A percentile compares a stretch with the other conserved stretches of the same genome.
Evolutionary conservation across 1,140 invertebrate genomes (phyloP).

Genomic region (Lamellibrachia luymesi): DNA sequence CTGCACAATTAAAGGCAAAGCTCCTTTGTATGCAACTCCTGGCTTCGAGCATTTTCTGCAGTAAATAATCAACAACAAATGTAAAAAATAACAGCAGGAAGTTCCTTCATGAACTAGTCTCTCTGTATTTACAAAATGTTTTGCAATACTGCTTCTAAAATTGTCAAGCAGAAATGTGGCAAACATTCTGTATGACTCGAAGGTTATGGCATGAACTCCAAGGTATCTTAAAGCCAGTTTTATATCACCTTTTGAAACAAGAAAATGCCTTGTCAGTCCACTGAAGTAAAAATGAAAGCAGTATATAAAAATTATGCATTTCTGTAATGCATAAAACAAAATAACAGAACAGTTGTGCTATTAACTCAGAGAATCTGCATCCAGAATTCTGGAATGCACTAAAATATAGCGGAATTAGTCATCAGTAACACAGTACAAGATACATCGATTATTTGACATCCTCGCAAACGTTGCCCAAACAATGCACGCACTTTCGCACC

Average conservation of each 20-base stretch:
- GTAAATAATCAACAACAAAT: constrained; percentile 1
- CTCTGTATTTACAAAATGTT: not conserved
- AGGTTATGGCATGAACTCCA: not conserved
- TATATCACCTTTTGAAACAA: not conserved
- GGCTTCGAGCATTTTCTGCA: not conserved
- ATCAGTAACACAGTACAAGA: not conserved
- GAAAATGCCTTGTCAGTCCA: not conserved
- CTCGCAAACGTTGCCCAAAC: not conserved
- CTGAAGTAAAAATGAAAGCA: not conserved
- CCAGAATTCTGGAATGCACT: not conserved
- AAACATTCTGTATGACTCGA: not conserved
- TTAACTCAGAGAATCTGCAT: not conserved
- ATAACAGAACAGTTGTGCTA: not conserved
- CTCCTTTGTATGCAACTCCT: not conserved
- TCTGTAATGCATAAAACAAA: not conserved
- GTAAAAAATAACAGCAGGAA: not conserved
- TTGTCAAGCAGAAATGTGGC: not conserved
- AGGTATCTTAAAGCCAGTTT: not conserved
- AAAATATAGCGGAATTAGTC: not conserved
- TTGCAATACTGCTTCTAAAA: not conserved
- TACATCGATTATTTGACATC: not conserved
- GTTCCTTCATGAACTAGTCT: not conserved
- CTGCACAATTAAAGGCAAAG: not conserved
- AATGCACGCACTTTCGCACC: not conserved
- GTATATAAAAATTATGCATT: not conserved